Conservation (phyloP, 92 coral and sea anemone genomes). For the Siderastrea siderea region DNA sequence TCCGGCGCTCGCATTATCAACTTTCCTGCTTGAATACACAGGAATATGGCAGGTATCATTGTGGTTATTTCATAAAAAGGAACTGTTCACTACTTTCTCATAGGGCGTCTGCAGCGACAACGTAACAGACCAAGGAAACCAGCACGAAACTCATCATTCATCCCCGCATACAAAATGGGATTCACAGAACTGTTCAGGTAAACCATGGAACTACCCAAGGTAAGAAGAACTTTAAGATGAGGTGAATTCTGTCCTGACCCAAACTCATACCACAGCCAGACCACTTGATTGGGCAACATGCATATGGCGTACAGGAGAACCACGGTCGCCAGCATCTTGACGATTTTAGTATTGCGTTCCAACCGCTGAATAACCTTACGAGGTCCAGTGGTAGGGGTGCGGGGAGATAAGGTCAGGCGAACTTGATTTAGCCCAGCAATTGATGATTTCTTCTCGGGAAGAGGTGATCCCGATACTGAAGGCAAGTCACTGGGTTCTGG, state of each 20-base stretch:
- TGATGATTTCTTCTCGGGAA: slow-evolving; percentile 4
- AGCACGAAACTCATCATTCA: slow-evolving; percentile 87
- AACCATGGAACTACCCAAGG: slow-evolving; percentile 81
- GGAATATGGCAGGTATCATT: too few relatives aligned
- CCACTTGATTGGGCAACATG: slow-evolving; percentile 93
- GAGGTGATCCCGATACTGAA: slow-evolving; percentile 30
- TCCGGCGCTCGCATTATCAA: too few relatives aligned
- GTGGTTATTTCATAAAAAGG: too few relatives aligned
- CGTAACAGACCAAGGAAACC: slow-evolving; percentile 62
- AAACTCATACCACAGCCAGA: slow-evolving; percentile 95
- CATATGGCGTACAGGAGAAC: slow-evolving; percentile 87
- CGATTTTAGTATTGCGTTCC: slow-evolving; percentile 85
- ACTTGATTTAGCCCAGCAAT: background rate
- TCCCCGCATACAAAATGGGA: slow-evolving; percentile 88
- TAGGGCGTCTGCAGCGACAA: slow-evolving; percentile 17
- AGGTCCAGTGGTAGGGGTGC: background rate
- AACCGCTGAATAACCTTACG: slow-evolving; percentile 48
- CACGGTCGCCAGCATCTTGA: slow-evolving; percentile 91
- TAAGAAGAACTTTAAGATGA: slow-evolving; percentile 46
- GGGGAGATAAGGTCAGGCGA: slow-evolving; percentile 5
- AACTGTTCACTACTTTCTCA: background rate
- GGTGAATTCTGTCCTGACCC: slow-evolving; percentile 70
- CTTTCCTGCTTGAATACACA: too few relatives aligned
- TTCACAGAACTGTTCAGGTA: slow-evolving; percentile 87
- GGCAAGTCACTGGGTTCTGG: slow-evolving; percentile 30